These are phyloP conservation scores for Virgularia gustaviana DNA, from an alignment of 92 coral and sea anemone genomes.

Conservation along the genomic window DNA sequence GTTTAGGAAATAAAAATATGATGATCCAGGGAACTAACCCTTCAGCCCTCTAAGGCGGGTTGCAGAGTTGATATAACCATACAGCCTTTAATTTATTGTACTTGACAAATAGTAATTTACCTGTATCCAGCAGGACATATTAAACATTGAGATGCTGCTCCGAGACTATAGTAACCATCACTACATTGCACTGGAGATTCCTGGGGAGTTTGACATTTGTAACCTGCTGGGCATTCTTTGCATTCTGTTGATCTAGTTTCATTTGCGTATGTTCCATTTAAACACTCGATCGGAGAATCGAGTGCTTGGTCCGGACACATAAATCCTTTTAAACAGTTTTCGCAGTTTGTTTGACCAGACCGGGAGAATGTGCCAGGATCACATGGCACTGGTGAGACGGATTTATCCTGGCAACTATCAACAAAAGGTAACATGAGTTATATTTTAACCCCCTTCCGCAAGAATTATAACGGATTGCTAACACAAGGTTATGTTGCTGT, in stretches of 20 bases:
- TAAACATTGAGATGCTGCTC: constrained; percentile 30
- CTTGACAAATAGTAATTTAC: too few relatives aligned
- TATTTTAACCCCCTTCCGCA: constrained; percentile 56
- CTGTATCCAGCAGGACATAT: constrained; percentile 41
- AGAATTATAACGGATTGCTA: constrained; percentile 52
- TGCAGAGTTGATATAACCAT: too few relatives aligned
- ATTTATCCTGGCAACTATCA: constrained; percentile 55
- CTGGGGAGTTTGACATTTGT: constrained; percentile 50
- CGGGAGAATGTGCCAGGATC: constrained; percentile 62
- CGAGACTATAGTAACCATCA: constrained; percentile 39
- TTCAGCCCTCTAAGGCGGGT: too few relatives aligned
- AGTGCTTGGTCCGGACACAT: constrained; percentile 58
- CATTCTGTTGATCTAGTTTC: constrained; percentile 47
- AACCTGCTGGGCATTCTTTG: constrained; percentile 64
- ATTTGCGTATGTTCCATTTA: constrained; percentile 52
- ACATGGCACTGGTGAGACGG: constrained; percentile 62
- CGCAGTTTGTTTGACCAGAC: constrained; percentile 53
- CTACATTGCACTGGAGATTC: constrained; percentile 30
- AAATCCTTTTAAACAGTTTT: constrained; percentile 58
- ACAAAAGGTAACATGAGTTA: constrained; percentile 2
- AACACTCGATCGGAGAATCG: constrained; percentile 59
- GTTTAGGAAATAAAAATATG: too few relatives aligned
- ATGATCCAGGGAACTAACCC: too few relatives aligned
- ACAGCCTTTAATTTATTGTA: too few relatives aligned
- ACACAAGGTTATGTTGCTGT: constrained; percentile 38